These are phyloP conservation scores for Trinorchestia longiramus DNA, from an alignment of 1,140 invertebrate species.

Conservation along the genomic window DNA sequence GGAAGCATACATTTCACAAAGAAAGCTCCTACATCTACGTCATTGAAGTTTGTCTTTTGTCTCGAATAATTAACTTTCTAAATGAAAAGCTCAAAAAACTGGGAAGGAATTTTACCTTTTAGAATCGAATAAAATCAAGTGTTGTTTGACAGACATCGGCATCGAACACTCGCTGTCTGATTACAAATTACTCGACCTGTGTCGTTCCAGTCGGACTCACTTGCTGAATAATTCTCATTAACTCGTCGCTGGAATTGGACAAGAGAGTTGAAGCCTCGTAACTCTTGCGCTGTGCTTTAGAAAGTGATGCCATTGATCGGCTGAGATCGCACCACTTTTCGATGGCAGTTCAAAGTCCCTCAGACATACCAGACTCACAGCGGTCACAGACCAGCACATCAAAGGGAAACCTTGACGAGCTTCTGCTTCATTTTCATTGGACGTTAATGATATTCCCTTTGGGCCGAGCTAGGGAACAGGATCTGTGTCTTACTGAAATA, in stretches of 20 bases:
- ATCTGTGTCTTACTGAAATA: not conserved
- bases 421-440: constrained; percentile 25
- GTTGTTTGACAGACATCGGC: not conserved
- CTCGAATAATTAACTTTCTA: not conserved
- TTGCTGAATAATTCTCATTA: not conserved
- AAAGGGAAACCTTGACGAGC: constrained; percentile 24
- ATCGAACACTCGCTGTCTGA: not conserved
- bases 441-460: constrained; percentile 40
- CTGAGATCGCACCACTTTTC: not conserved
- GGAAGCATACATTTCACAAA: not conserved
- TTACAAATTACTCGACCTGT: not conserved
- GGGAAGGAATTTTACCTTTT: not conserved
- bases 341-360: not conserved
- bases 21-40: not conserved
- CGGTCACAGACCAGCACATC: constrained; percentile 2
- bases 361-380: not conserved
- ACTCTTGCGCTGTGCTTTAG: not conserved
- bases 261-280: not conserved
- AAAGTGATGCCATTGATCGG: not conserved
- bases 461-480: not conserved
- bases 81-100: not conserved
- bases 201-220: not conserved
- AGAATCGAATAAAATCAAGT: not conserved
- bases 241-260: not conserved
- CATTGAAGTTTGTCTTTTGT: not conserved